Percentiles rank a stretch among this genome's conserved stretches.
These are phyloP conservation scores for Chionomys nivalis DNA, from an alignment of 2,113 vertebrate species.

Conservation along the genomic window DNA sequence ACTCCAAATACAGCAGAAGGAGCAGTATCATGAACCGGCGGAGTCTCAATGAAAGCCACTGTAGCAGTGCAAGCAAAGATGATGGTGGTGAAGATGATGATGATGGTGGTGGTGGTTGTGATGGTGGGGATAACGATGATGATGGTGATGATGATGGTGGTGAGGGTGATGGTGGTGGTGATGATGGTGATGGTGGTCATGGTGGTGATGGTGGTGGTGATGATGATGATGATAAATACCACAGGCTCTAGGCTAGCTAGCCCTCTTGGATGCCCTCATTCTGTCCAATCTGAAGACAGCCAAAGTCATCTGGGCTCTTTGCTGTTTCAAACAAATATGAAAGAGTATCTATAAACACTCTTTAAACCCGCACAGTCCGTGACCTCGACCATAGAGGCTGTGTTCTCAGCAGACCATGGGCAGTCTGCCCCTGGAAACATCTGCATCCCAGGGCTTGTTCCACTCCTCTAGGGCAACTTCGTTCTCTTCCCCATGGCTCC, in stretches of 20 bases:
- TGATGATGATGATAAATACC: too few species aligned
- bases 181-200: fast-evolving
- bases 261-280: not conserved
- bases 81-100: too few species aligned
- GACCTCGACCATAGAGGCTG: not conserved
- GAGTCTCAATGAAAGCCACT: not conserved
- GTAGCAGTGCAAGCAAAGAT: not conserved
- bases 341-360: not conserved
- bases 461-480: not conserved
- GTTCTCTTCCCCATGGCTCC: not conserved
- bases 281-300: not conserved
- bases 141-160: fast-evolving
- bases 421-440: not conserved
- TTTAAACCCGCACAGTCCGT: not conserved
- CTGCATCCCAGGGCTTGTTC: not conserved
- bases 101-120: fast-evolving
- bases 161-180: fast-evolving
- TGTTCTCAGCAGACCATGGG: not conserved
- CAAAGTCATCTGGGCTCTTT: not conserved
- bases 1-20: not conserved
- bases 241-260: not conserved
- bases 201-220: fast-evolving
- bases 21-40: not conserved
- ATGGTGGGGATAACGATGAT: fast-evolving
- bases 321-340: not conserved